A percentile compares a stretch with the other conserved stretches of the same genome.
Conservation (phyloP, 1,140 invertebrate genomes). For the Glomeris maerens region DNA sequence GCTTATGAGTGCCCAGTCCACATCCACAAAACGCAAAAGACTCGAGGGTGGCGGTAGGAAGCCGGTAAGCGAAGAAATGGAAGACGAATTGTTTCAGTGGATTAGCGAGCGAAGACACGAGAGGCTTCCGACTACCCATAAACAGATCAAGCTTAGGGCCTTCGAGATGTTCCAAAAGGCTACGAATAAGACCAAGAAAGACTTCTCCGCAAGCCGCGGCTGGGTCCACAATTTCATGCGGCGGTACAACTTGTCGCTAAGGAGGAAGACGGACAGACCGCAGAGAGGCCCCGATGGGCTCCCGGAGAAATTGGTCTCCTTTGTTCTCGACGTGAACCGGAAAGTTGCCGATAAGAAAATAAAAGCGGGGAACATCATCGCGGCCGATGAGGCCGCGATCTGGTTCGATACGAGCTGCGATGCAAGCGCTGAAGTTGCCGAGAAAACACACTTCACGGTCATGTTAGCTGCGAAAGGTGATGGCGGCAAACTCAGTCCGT, state of each 20-base stretch:
- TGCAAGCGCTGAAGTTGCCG: conserved; percentile 19
- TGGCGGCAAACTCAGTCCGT: conserved; percentile 22
- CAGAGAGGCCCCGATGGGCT: background rate
- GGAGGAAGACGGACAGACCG: background rate
- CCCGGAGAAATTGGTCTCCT: background rate
- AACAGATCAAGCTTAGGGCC: background rate
- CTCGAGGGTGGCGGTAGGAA: background rate
- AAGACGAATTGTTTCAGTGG: background rate
- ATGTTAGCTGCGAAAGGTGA: conserved; percentile 19
- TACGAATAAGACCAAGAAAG: background rate
- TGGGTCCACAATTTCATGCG: background rate
- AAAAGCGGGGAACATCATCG: conserved; percentile 2
- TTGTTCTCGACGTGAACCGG: background rate
- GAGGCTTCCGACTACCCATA: background rate
- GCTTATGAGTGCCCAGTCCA: background rate
- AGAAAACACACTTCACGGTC: conserved; percentile 23
- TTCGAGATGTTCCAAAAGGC: background rate
- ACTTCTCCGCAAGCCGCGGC: background rate
- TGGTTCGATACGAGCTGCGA: conserved; percentile 18
- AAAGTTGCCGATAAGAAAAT: background rate
- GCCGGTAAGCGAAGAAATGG: background rate
- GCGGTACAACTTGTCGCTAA: background rate
- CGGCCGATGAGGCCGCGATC: conserved; percentile 22
- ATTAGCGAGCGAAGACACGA: background rate
- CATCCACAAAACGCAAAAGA: background rate